These are phyloP conservation scores for Plecturocebus donacophilus DNA, from an alignment of 2,113 vertebrate genomes.

Conservation along the genomic window DNA sequence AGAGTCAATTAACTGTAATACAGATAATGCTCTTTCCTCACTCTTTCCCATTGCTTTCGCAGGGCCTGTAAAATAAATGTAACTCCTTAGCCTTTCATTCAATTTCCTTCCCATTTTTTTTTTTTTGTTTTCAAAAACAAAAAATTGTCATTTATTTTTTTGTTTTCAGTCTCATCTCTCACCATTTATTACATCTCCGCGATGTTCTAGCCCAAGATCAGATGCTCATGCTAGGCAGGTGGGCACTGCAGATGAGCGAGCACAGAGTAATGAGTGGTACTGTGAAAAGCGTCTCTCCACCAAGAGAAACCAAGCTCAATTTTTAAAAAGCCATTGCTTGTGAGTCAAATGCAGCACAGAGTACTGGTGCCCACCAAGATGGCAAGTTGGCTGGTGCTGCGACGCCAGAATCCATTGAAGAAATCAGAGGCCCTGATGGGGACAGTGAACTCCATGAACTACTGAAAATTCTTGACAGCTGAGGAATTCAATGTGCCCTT, in stretches of 20 bases:
- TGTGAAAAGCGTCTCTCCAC: not conserved
- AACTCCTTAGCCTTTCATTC: not conserved
- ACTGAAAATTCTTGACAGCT: not conserved
- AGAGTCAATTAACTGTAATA: not conserved
- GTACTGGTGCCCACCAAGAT: fast-evolving
- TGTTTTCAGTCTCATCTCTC: not conserved
- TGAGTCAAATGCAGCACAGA: fast-evolving
- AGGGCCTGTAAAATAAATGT: not conserved
- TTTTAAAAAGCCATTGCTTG: not conserved
- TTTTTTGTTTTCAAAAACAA: too few relatives aligned
- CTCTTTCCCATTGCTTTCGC: too few relatives aligned
- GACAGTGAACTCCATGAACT: not conserved
- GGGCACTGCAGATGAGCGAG: fast-evolving
- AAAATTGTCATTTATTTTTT: too few relatives aligned
- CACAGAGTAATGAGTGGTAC: fast-evolving
- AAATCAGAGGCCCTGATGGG: not conserved
- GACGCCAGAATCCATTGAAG: too few relatives aligned
- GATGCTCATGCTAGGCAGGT: not conserved
- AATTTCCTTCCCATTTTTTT: not conserved
- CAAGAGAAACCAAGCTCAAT: not conserved
- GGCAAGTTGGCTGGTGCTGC: fast-evolving
- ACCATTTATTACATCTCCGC: too few relatives aligned
- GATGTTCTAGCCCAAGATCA: not conserved
- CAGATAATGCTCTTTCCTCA: fast-evolving
- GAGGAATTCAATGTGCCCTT: not conserved